phyloP scores from a whole-genome alignment of 2,888 invertebrate genomes.

The Abrostola tripartita region DNA sequence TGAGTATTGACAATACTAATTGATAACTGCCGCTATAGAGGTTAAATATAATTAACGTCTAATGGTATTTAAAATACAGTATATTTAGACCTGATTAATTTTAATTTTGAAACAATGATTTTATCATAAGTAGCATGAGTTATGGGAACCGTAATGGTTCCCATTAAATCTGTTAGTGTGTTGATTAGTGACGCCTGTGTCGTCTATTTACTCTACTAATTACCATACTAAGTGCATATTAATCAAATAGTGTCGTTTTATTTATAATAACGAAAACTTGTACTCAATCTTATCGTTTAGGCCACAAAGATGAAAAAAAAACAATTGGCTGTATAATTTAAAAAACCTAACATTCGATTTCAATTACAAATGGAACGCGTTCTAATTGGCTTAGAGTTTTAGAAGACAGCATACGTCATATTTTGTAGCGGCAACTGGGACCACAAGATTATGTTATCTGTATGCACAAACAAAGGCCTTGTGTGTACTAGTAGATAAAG shows the following conservation, averaged over 20 bases:
- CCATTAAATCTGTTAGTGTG: too few species aligned
- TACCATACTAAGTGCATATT: constrained; percentile 10
- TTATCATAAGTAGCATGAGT: constrained; percentile 9
- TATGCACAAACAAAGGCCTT: constrained; percentile 20
- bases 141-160: too few species aligned
- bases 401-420: constrained; percentile 2
- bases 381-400: constrained; percentile 6
- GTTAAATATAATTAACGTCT: neutral
- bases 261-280: constrained; percentile 27
- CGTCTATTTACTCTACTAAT: neutral
- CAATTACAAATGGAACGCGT: constrained; percentile 23
- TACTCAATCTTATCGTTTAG: constrained; percentile 9
- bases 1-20: too few species aligned
- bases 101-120: constrained; percentile 17
- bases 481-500: constrained; percentile 27
- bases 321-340: constrained; percentile 15
- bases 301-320: constrained; percentile 27
- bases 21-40: too few species aligned
- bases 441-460: constrained; percentile 35
- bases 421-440: constrained; percentile 13
- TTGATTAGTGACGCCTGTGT: too few species aligned
- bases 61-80: neutral
- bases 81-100: too few species aligned
- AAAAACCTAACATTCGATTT: constrained; percentile 1
- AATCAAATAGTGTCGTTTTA: constrained; percentile 13